Base-by-base conservation (phyloP, 2,888 invertebrate species). In the Pterostichus madidus region DNA sequence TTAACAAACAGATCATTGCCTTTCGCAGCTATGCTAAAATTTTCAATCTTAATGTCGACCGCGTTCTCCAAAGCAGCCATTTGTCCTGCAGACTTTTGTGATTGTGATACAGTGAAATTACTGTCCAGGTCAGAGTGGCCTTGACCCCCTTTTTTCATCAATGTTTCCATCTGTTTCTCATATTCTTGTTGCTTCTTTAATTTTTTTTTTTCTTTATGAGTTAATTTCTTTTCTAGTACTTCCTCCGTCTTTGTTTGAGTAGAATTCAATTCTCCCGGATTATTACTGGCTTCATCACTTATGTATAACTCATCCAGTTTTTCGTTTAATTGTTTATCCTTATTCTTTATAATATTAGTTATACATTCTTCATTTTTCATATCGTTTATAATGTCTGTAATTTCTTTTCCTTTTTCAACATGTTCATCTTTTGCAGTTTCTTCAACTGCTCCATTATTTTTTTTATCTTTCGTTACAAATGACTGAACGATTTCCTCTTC, bases 1-100 rank as follows among this genome's bases (percentile, higher is more conserved):
- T 99, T 99, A 44, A 98, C 96, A 89, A 99, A 99, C 64, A 99
- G 92, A 88, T 99, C 98, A 87, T 99, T 98, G 81, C 99, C 99
- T 89, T 98, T 96, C 0, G 99, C 99, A 17, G 97, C 94, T 86
- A 99, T 99, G 83, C 98, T 98, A 89, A 99, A 99, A 90, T 98
- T 98, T 88, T 99, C 99, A 13, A 98, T 96, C 92, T 99, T 99
- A 77, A 99, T 99, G 89, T 99, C 99, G 10, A 98, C 96, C 0
- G 99, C 98, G 89, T 97, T 96, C 88, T 99, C 99, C 86, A 96
- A 87, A 46, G 96, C 95, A 53, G 94, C 94, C 90, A 95, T 93
- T 88, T 96, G 95, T 86, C 94, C 94, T 24, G 94, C 94, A 85
- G 93, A 92, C 89, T 94, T 94, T 91, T 94, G 93, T 86, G 94